Evolutionary conservation across 2,113 vertebrate species (phyloP).

Genomic region (Triplophysa tibetana): DNA sequence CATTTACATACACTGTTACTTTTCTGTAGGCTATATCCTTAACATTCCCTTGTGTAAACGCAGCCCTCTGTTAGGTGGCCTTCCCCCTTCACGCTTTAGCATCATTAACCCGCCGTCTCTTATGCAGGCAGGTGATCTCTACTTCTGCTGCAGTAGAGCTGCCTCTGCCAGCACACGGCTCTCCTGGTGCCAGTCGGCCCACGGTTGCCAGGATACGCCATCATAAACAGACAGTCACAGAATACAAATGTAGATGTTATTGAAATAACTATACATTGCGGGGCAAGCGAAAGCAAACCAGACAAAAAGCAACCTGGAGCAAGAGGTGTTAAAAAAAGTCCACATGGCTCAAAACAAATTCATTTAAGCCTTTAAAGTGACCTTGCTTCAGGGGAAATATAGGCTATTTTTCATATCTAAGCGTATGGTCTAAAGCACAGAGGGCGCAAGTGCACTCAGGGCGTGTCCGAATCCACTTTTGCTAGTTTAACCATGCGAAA

Average conservation of each 20-base stretch:
- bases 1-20: not conserved
- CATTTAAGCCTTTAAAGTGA: slow-evolving; percentile 5
- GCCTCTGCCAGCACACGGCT: slow-evolving; percentile 32
- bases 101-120: slow-evolving; percentile 22
- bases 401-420: too few relatives aligned
- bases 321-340: not conserved
- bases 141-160: slow-evolving; percentile 29
- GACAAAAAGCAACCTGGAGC: slow-evolving; percentile 6
- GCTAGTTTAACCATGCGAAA: too few relatives aligned
- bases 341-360: not conserved
- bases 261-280: slow-evolving; percentile 31
- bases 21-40: slow-evolving; percentile 1
- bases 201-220: slow-evolving; percentile 56
- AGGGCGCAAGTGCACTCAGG: too few relatives aligned
- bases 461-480: too few relatives aligned
- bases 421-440: too few relatives aligned
- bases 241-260: slow-evolving; percentile 52
- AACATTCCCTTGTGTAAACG: slow-evolving; percentile 10
- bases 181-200: slow-evolving; percentile 36
- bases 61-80: slow-evolving; percentile 1
- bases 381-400: not conserved
- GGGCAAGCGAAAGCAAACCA: slow-evolving; percentile 27
- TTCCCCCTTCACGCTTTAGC: not conserved
- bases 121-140: slow-evolving; percentile 19
- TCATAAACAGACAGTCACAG: slow-evolving; percentile 53